Evolutionary conservation across 2,888 invertebrate genomes (phyloP).

Genomic region (Stenoptilia bipunctidactyla): DNA sequence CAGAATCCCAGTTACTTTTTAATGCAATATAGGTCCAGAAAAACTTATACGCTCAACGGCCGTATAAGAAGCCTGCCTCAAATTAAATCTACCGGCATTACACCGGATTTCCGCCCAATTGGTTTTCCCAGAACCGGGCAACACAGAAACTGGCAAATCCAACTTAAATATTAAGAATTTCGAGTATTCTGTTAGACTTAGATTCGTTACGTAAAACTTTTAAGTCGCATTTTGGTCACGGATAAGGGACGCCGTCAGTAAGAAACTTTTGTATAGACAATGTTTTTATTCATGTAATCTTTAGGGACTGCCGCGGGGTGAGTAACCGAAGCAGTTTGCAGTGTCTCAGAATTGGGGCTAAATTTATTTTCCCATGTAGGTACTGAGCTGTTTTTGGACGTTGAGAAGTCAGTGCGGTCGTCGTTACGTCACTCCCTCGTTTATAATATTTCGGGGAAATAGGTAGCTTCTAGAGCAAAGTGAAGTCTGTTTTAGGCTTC

Average conservation of each 20-base stretch:
- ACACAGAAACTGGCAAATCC: background rate
- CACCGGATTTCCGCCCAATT: background rate
- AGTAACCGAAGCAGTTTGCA: background rate
- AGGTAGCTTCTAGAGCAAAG: no score
- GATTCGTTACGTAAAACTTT: background rate
- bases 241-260: background rate
- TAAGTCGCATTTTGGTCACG: conserved; percentile 1
- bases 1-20: no score
- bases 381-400: conserved; percentile 1
- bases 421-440: no score
- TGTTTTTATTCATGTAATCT: conserved; percentile 1
- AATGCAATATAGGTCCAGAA: no score
- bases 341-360: background rate
- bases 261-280: background rate
- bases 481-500: no score
- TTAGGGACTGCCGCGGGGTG: background rate
- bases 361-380: background rate
- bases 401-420: background rate
- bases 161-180: background rate
- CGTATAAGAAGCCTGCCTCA: no score
- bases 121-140: background rate
- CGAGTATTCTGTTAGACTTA: background rate
- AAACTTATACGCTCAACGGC: no score
- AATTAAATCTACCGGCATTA: no score
- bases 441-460: no score